phyloP scores from a whole-genome alignment of 2,113 vertebrate genomes.

The Crypturellus undulatus region DNA sequence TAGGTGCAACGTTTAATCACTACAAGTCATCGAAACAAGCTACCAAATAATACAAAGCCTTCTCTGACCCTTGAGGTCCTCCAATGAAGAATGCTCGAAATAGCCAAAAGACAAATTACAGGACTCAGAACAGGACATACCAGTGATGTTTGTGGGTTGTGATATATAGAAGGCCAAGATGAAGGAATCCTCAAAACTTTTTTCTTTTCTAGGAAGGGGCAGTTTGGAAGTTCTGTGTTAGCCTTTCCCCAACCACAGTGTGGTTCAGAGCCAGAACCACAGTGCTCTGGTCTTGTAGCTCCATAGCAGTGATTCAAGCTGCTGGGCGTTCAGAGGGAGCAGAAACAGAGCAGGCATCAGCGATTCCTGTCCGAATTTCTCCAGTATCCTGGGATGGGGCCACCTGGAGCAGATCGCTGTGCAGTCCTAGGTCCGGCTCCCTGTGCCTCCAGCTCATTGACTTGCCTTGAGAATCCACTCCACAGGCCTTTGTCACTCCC shows the following conservation, averaged over 20 bases:
- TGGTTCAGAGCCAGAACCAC: not conserved
- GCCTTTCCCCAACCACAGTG: not conserved
- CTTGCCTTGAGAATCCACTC: not conserved
- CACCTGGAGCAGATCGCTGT: not conserved
- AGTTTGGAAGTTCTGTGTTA: not conserved
- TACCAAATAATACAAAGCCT: not conserved
- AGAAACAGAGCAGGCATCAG: not conserved
- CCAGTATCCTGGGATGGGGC: not conserved
- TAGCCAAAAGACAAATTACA: not conserved
- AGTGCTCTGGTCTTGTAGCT: not conserved
- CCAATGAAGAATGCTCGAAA: not conserved
- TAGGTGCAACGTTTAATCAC: not conserved
- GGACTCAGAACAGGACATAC: not conserved
- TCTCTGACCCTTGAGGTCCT: slow-evolving; percentile 3
- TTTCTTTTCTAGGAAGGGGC: not conserved
- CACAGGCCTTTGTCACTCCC: not conserved
- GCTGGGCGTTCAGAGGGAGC: not conserved
- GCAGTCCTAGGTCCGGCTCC: not conserved
- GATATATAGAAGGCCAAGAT: not conserved
- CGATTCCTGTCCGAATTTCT: not conserved
- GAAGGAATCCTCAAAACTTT: slow-evolving; percentile 13
- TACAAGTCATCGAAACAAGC: not conserved
- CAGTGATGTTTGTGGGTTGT: not conserved
- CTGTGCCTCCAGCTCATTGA: not conserved
- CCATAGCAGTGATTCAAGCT: accelerated